Base-by-base conservation (phyloP, 2,113 vertebrate species). In the Bambusicola thoracicus region DNA sequence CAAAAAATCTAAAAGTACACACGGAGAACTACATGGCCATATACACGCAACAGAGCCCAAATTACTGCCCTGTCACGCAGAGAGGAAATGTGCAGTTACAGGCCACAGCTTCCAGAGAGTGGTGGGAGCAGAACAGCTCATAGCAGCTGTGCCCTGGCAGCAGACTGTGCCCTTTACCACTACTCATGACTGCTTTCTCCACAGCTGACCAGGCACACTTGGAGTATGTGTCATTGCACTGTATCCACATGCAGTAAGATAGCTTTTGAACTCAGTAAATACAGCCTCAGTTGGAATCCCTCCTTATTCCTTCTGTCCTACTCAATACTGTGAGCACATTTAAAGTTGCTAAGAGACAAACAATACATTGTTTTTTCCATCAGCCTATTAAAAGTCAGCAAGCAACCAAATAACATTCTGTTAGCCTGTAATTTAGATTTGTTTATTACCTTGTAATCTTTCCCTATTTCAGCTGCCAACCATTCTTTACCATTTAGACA, bases 211-310 rank as follows among this genome's bases (percentile, higher is more conserved):
- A 13, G 12, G n/a, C 21, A 58, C 22, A 29, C 34, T 30, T 3
- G 43, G 1, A 21, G 1, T 11, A 0, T 4, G 19, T 10, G 24
- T 43, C 10, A 0, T 8, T 19, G 36, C 20, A 2, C 30, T 4
- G 5, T 10, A 6, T 11, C 11, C 34, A 12, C 72, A 38, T 25
- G 22, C 53, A 59, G 43, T 72, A 41, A 44, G 13, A 17, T 5
- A 24, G 5, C 6, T 41, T 49, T 16, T 24, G 68, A 44, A 48
- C 20, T 24, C 62, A 11, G 25, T 30, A 59, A 25, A 32, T 13
- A 25, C 5, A 18, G 72, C 30, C 46, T 44, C 7, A 24, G 77
- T 10, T 7, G n/a, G 49, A 61, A 51, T 10, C 29, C 27, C 5
- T 51, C 14, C 27, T 11, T 41, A 30, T 34, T 9, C 32, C 19